phyloP scores from a whole-genome alignment of 2,888 invertebrate species.

The Xestia c-nigrum region DNA sequence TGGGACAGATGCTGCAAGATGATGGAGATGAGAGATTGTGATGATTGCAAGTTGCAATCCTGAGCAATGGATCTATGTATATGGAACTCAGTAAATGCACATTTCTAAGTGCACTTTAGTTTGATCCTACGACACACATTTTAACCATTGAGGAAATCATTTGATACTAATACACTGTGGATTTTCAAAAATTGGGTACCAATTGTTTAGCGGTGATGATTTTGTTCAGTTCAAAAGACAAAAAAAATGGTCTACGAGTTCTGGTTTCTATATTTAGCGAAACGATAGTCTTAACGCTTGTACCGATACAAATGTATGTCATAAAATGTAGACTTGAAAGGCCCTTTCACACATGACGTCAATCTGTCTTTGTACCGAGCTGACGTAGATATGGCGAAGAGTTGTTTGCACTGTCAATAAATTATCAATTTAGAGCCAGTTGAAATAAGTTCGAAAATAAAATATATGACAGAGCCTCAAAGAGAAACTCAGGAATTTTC shows the following conservation, averaged over 20 bases:
- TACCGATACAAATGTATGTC: slow-evolving; percentile 10
- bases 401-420: background rate
- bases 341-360: slow-evolving; percentile 11
- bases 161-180: slow-evolving; percentile 12
- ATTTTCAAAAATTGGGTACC: background rate
- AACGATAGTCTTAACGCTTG: background rate
- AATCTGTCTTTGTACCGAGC: background rate
- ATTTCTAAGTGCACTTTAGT: slow-evolving; percentile 62
- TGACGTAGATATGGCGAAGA: background rate
- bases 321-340: slow-evolving; percentile 12
- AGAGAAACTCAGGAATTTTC: background rate
- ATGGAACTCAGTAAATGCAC: slow-evolving; percentile 51
- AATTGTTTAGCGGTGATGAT: background rate
- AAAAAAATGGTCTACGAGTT: background rate
- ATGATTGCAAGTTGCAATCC: slow-evolving; percentile 48
- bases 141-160: background rate
- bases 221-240: background rate
- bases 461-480: background rate
- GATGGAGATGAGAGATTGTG: too few species aligned
- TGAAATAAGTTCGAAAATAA: slow-evolving; percentile 1
- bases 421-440: background rate
- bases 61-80: slow-evolving; percentile 46
- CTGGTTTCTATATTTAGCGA: background rate
- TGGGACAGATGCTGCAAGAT: background rate
- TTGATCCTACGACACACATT: slow-evolving; percentile 20